Percentiles rank a stretch among this genome's conserved stretches.
Evolutionary conservation across 1,140 invertebrate species (phyloP).

Genomic region (Himalopsyche phryganea): DNA sequence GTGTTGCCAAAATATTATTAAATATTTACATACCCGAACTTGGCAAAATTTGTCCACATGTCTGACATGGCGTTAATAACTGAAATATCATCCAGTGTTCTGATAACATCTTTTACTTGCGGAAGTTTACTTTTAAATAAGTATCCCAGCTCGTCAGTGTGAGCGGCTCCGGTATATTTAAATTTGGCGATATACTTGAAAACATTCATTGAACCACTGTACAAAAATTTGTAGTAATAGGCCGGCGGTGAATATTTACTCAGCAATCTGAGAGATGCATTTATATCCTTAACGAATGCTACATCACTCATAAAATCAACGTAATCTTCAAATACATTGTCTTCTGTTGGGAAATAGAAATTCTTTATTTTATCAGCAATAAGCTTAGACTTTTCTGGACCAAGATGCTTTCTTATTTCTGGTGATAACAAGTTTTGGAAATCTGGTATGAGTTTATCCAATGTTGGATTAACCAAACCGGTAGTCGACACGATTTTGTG

Average conservation of each 20-base stretch:
- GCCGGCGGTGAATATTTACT: conserved; percentile 16
- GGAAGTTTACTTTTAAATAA: conserved; percentile 43
- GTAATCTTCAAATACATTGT: conserved; percentile 6
- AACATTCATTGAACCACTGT: conserved; percentile 39
- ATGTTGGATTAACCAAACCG: background rate
- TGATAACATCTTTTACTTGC: conserved; percentile 28
- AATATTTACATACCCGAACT: conserved; percentile 20
- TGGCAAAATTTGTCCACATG: conserved; percentile 48
- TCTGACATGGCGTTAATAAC: conserved; percentile 44
- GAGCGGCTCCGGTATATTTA: conserved; percentile 41
- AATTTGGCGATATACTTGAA: conserved; percentile 43
- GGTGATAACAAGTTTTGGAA: conserved; percentile 1
- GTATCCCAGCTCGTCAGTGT: conserved; percentile 46
- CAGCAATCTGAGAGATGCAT: conserved; percentile 1
- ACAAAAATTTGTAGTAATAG: conserved; percentile 39
- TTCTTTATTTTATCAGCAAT: conserved; percentile 23
- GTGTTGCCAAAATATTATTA: too few relatives aligned
- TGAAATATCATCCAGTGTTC: conserved; percentile 37
- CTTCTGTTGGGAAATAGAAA: conserved; percentile 17
- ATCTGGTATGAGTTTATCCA: conserved; percentile 7
- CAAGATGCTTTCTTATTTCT: background rate
- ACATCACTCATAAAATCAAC: conserved; percentile 20
- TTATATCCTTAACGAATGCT: conserved; percentile 16
- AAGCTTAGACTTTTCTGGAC: background rate
- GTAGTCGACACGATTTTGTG: background rate